Percentiles rank a stretch among this genome's conserved stretches.
Evolutionary conservation across 2,888 invertebrate genomes (phyloP).

Genomic region (Rhorus exstirpatorius): DNA sequence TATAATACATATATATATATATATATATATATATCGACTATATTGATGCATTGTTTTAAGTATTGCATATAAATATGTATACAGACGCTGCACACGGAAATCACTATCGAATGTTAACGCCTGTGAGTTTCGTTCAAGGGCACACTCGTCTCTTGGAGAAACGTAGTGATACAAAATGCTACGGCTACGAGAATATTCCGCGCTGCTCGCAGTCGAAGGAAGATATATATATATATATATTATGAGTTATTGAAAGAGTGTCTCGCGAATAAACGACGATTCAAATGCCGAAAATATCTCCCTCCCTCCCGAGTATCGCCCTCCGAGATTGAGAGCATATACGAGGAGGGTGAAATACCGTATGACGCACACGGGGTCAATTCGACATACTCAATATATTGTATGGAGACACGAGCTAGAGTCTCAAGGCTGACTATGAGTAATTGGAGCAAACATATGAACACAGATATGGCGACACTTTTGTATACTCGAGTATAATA

Average conservation of each 20-base stretch:
- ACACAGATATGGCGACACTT: too few relatives aligned
- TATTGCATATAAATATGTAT: constrained; percentile 29
- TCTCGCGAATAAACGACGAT: too few relatives aligned
- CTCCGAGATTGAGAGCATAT: not conserved
- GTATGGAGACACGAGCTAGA: not conserved
- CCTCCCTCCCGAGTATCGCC: too few relatives aligned
- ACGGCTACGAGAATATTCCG: not conserved
- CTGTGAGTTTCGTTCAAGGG: constrained; percentile 68
- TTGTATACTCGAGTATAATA: too few relatives aligned
- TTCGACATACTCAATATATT: not conserved
- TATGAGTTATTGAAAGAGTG: not conserved
- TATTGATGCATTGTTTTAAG: constrained; percentile 24
- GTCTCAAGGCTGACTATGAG: too few relatives aligned
- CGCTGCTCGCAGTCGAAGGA: not conserved
- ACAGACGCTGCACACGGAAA: constrained; percentile 55
- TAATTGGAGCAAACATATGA: too few relatives aligned
- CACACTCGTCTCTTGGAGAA: constrained; percentile 45
- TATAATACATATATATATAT: not conserved
- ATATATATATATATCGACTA: constrained; percentile 21
- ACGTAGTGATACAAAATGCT: constrained; percentile 44
- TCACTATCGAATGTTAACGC: constrained; percentile 71
- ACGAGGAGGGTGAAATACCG: not conserved
- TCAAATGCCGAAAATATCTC: too few relatives aligned
- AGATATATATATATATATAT: too few relatives aligned
- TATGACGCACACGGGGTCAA: not conserved